Conservation (phyloP, 2,888 invertebrate genomes). For the Microctonus aethiopoides region DNA sequence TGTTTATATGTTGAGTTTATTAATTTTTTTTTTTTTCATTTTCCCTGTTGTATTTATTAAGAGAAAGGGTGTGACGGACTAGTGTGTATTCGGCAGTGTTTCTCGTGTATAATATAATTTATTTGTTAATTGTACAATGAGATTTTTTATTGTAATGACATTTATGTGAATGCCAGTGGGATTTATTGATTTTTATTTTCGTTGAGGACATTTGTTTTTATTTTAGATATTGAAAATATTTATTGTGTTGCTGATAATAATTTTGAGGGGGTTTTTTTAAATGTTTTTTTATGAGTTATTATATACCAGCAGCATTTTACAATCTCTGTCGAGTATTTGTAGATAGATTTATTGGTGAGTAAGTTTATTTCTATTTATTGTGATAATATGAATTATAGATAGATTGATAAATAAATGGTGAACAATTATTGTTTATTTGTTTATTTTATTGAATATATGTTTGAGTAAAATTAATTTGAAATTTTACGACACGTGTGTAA, state of each 20-base stretch:
- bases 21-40: background rate
- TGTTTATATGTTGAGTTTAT: background rate
- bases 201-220: no score
- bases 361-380: background rate
- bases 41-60: no score
- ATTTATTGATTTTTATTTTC: no score
- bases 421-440: background rate
- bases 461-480: background rate
- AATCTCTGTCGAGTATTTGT: background rate
- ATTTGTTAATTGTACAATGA: background rate
- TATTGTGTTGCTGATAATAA: no score
- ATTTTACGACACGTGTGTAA: background rate
- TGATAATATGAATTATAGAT: background rate
- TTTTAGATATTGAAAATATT: no score
- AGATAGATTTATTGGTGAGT: background rate
- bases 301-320: background rate
- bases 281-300: background rate
- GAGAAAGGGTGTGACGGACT: background rate
- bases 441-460: background rate
- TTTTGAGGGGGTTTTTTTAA: background rate
- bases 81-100: background rate
- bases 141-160: background rate
- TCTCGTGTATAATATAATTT: background rate
- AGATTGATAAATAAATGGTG: no score
- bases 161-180: background rate